Base-by-base conservation (phyloP, 2,797 vertebrate species). In the Anabas testudineus region DNA sequence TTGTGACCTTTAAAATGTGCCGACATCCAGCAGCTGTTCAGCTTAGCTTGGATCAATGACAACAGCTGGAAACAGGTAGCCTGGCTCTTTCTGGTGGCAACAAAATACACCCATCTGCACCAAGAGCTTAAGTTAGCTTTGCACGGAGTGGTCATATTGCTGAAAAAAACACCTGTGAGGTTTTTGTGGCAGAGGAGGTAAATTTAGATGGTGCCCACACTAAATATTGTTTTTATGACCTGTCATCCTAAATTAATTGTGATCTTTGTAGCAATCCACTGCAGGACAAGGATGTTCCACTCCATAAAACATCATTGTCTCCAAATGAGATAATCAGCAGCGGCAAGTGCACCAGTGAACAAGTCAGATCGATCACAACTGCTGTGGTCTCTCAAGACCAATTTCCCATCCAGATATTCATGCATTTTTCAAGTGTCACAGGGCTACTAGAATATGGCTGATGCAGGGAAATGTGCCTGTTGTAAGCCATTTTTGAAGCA, bases 371-470 rank as follows among this genome's bases (percentile, higher is more conserved):
- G 16, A 81, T 84, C 60, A 61, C 52, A 2, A 8, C 4, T 16
- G 48, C 13, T 26, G 71, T 61, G 67, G 76, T 84, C 83, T 84
- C 77, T 75, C 71, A 60, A 71, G 74, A 78, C 72, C 86, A 88
- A 84, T 92, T 86, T 83, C 67, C 79, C 93, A 91, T 91, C 90
- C 78, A 90, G 47, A 83, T 55, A 49, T 74, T 68, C 76, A 73
- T 65, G 49, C 67, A 79, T 85, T 78, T 71, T 81, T 91, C 70
- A 77, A 37, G 64, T 47, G 76, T 79, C 63, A 49, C 54, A 32
- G 36, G 45, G 53, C 41, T 64, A 67, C 62, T 43, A 22, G 54
- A 74, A 88, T 62, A 75, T 84, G 67, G 72, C 32, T 47, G 51
- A 65, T 43, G 24, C 32, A 37, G 74, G 77, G 37, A 77, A 77